These are phyloP conservation scores for Sitophilus oryzae DNA, from an alignment of 1,140 invertebrate species.

Conservation along the genomic window DNA sequence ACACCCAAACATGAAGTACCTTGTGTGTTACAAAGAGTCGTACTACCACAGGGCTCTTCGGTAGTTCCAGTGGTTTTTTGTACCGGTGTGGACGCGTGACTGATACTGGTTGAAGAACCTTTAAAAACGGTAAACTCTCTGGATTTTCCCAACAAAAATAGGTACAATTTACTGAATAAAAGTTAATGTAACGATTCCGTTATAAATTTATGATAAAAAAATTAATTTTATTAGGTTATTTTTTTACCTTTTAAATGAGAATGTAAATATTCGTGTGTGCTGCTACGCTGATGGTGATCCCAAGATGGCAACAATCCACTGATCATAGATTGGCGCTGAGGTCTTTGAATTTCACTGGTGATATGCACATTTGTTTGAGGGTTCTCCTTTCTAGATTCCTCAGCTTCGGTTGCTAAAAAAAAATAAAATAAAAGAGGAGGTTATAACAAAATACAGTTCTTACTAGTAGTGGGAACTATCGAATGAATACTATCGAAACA, in stretches of 20 bases:
- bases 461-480: no score
- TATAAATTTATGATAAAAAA: neutral
- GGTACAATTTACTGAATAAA: neutral
- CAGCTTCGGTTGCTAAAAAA: slow-evolving; percentile 38
- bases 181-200: neutral
- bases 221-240: no score
- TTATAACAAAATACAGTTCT: no score
- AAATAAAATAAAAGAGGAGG: no score
- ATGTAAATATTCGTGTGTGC: slow-evolving; percentile 23
- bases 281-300: slow-evolving; percentile 31
- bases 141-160: neutral
- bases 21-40: slow-evolving; percentile 26
- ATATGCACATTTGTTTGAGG: slow-evolving; percentile 36
- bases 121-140: slow-evolving; percentile 15
- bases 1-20: slow-evolving; percentile 15
- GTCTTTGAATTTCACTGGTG: slow-evolving; percentile 46
- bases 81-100: slow-evolving; percentile 49
- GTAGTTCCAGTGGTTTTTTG: slow-evolving; percentile 43
- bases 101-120: slow-evolving; percentile 57
- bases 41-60: slow-evolving; percentile 22
- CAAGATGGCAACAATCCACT: slow-evolving; percentile 64
- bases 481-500: no score
- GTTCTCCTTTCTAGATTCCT: slow-evolving; percentile 35
- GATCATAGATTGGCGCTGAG: slow-evolving; percentile 62
- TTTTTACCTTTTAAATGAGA: slow-evolving; percentile 28